These are phyloP conservation scores for Yponomeuta plumbellus DNA, from an alignment of 2,888 invertebrate genomes.

Conservation along the genomic window DNA sequence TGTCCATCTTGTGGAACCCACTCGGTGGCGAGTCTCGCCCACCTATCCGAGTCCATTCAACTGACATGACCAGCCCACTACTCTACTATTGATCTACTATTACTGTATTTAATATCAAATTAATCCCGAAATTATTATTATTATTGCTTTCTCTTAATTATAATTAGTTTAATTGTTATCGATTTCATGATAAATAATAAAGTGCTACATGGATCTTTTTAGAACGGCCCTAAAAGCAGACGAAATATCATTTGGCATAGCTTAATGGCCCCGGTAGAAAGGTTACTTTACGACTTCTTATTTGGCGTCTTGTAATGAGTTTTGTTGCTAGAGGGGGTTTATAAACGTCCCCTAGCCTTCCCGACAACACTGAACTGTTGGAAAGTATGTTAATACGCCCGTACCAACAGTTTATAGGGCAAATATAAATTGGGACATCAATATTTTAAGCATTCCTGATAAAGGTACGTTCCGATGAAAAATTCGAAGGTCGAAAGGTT, in stretches of 20 bases:
- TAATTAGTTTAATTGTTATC: no score
- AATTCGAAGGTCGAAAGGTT: background rate
- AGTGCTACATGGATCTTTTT: background rate
- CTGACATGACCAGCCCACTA: no score
- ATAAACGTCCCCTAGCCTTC: slow-evolving; percentile 7
- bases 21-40: no score
- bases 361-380: slow-evolving; percentile 10
- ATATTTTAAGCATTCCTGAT: background rate
- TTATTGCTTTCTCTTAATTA: no score
- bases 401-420: background rate
- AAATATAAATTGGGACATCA: no score
- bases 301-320: slow-evolving; percentile 67
- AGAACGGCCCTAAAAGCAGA: slow-evolving; percentile 35
- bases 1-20: no score
- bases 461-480: background rate
- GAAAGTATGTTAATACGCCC: background rate
- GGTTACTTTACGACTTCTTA: slow-evolving; percentile 69
- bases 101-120: no score
- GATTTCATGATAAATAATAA: no score
- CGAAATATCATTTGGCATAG: slow-evolving; percentile 71
- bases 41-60: no score
- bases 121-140: no score
- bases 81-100: no score
- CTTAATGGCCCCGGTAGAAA: slow-evolving; percentile 63
- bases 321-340: slow-evolving; percentile 49